Base-by-base conservation (phyloP, 2,797 vertebrate species). In the Trematomus bernacchii region DNA sequence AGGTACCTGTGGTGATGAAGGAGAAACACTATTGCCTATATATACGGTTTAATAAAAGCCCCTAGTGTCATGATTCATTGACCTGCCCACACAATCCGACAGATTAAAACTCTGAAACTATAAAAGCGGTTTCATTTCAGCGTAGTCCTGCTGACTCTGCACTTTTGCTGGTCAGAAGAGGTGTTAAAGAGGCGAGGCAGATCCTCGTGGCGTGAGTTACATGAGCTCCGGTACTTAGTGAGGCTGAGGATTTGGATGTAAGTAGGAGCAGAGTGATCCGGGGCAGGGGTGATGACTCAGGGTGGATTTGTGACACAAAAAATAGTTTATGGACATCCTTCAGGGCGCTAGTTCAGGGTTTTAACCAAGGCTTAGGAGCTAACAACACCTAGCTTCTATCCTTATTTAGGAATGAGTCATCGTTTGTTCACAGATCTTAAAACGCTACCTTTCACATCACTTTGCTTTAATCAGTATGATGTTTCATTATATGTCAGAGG, bases 161-260 rank as follows among this genome's bases (percentile, higher is more conserved):
- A 60, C 76, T 84, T 54, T 48, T n/a, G 58, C 44, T 9, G 79
- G 81, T 75, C 69, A 27, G 80, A 54, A 2, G 85, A 91, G 82
- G 89, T 84, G 91, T 91, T 92, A 89, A 92, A 85, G 92, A 92
- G 89, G 57, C 59, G 71, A 84, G 82, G 81, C 84, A 75, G 88
- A 91, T 89, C 84, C 59, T 21, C 46, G 63, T 81, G 88, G 83
- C 58, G 84, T 84, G 88, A 92, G 84, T 86, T 84, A 92, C 89
- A 88, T 73, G 88, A 92, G 91, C 85, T 85, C 68, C 40, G 74
- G 73, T 87, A 85, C 90, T 91, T 87, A 91, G 84, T 77, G 77
- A 3, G 67, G 71, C 75, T 66, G 73, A 85, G 87, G 85, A 89
- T 93, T 90, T 86, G 81, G 84, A 74, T 52, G 10, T 83, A 90